Evolutionary conservation across 2,888 invertebrate genomes (phyloP), one percentile per base, ranked within the genome.

Genomic region (Monopis laevigella): DNA sequence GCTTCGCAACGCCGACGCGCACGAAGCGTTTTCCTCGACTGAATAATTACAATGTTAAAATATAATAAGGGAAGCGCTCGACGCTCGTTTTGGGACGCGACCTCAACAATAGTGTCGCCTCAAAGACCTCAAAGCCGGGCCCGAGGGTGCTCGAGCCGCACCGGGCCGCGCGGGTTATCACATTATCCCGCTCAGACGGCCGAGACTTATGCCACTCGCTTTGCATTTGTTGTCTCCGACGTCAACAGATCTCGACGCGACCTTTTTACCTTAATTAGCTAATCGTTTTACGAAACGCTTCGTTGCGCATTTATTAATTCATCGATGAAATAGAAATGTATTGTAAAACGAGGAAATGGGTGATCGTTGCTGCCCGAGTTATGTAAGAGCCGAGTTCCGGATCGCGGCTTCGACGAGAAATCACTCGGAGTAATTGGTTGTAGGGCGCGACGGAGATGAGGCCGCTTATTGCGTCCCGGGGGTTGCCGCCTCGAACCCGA

Each of bases 131-230:
- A 14, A 32, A 32, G 34, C 16, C 63, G 51, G 63, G 30, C 36
- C 39, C 27, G 16, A 67, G 67, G 65, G 67, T 64, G 64, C 67
- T 59, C 64, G 68, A 65, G 66, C 65, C 63, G 63, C n/a, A 49
- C 58, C 61, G 60, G n/a, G n/a, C n/a, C 59, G 56, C 58, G 61
- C 60, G 62, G 60, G 70, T 75, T 74, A 75, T 74, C 71, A 71
- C 71, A 74, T 75, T 72, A 75, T 66, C 66, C 67, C 65, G 66
- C 73, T 75, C 73, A 73, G 73, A 70, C 67, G 63, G 59, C 56
- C 32, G n/a, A n/a, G n/a, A n/a, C n/a, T n/a, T n/a, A n/a, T n/a
- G n/a, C n/a, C n/a, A n/a, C n/a, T n/a, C 62, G 57, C 59, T 57
- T 53, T 51, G 55, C 54, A 12, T 16, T n/a, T 24, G 7, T 7